Evolutionary conservation across 2,888 invertebrate species (phyloP), one percentile per base, ranked within the genome.

Genomic region (Drosophila glabriapex): DNA sequence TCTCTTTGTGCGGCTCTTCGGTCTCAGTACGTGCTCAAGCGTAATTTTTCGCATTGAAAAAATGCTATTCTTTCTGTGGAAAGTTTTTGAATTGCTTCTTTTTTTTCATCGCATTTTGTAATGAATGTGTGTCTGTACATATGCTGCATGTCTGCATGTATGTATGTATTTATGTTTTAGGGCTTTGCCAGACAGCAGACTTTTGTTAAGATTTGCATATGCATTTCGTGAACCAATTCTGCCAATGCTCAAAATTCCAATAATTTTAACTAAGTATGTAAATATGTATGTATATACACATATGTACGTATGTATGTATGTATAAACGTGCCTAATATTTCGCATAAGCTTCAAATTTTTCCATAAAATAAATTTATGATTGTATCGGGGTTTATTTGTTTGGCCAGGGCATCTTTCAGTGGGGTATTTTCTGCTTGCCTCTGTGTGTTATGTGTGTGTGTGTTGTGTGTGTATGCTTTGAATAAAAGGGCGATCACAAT

Each of bases 101-200:
- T 59, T 5, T 37, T 37, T 22, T 19, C 22, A 16, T 35, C 7
- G n/a, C n/a, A 28, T 43, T n/a, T 49, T 49, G 19, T 10, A 25
- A 29, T 19, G 19, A 10, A 5, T 41, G 50, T 71, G 28, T 50
- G 25, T 50, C 1, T 33, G 39, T 65, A 28, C 28, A 12, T 49
- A 41, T 0, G 0, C 31, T 31, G 31, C 31, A 31, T 31, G 9
- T 2, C 9, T 67, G 33, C 29, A 25, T n/a, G 12, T 22, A 22
- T 66, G 31, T 35, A 28, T 16, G 9, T n/a, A 22, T 41, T 60
- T 60, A 39, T n/a, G 35, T 12, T 55, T 73, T 37, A 46, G 50
- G 58, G 58, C 71, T 63, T 76, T 81, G 71, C 50, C 81, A 70
- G 76, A 70, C 43, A 33, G n/a, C 37, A 25, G 28, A 49, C 63